Percentiles rank a stretch among this genome's conserved stretches.
Evolutionary conservation across 2,113 vertebrate genomes (phyloP).

Genomic region (Chitala chitala): DNA sequence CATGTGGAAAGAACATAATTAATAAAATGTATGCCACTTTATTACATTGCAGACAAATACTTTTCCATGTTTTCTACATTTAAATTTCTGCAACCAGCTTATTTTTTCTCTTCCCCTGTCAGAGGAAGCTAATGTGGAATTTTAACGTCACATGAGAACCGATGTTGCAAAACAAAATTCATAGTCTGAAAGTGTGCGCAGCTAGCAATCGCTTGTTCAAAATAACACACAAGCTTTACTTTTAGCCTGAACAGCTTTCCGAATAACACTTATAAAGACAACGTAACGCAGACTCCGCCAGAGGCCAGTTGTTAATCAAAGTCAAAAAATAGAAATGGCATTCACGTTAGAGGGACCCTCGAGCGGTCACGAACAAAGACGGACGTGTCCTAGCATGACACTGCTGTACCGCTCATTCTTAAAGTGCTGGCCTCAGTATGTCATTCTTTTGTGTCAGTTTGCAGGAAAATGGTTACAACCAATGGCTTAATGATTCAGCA

Average conservation of each 20-base stretch:
- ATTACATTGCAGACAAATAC: not conserved
- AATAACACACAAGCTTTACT: no score
- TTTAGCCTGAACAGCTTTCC: no score
- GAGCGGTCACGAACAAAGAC: no score
- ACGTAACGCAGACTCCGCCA: no score
- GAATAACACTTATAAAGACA: no score
- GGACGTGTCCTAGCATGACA: not conserved
- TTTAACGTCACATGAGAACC: no score
- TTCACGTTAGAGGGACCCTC: not conserved
- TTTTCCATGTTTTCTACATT: conserved; percentile 6
- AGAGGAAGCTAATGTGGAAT: not conserved
- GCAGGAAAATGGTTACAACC: conserved; percentile 10
- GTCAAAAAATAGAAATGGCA: no score
- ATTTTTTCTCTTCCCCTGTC: not conserved
- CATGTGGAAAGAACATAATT: no score
- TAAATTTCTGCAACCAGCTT: not conserved
- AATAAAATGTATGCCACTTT: not conserved
- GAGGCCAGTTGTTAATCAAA: no score
- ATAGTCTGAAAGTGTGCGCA: no score
- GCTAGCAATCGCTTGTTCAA: no score
- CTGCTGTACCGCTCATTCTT: not conserved
- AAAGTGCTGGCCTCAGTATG: conserved; percentile 3
- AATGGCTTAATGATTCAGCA: conserved; percentile 35
- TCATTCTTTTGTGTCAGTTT: conserved; percentile 11
- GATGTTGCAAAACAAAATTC: not conserved